phyloP scores from a whole-genome alignment of 2,888 invertebrate species.

The Drosophila anomelani region DNA sequence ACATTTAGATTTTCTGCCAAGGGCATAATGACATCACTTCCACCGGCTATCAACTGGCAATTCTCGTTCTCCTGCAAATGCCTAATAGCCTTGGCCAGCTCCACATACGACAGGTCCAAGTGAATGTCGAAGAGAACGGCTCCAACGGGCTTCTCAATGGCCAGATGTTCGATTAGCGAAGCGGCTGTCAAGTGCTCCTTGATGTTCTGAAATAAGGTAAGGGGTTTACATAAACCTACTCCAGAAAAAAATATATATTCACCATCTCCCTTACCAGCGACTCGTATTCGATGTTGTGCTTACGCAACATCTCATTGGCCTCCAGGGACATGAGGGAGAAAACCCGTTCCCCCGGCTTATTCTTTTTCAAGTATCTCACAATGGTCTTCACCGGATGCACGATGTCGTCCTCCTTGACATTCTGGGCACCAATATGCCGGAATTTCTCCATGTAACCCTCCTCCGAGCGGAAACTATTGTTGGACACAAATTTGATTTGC shows the following conservation, averaged over 20 bases:
- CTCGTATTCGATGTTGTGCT: conserved; percentile 84
- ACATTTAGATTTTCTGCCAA: conserved; percentile 73
- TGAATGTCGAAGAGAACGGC: conserved; percentile 85
- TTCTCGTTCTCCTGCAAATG: conserved; percentile 84
- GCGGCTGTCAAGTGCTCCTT: conserved; percentile 67
- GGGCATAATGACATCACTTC: conserved; percentile 81
- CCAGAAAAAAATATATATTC: background rate
- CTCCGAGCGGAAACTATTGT: conserved; percentile 83
- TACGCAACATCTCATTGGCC: conserved; percentile 81
- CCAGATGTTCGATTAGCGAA: conserved; percentile 54
- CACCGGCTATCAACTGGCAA: conserved; percentile 84
- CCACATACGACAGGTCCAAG: conserved; percentile 83
- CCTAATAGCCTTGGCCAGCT: conserved; percentile 83
- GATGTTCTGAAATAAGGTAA: conserved; percentile 51
- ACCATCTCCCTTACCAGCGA: conserved; percentile 63
- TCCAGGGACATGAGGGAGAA: conserved; percentile 83
- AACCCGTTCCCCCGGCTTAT: conserved; percentile 84
- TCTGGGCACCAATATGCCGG: conserved; percentile 60
- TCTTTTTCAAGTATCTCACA: conserved; percentile 84
- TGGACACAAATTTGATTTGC: conserved; percentile 83
- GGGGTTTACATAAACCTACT: background rate
- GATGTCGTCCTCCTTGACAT: conserved; percentile 78
- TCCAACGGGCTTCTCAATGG: conserved; percentile 77
- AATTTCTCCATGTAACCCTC: conserved; percentile 80
- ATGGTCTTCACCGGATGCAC: conserved; percentile 85